Conservation (phyloP, 2,797 vertebrate genomes). For the Miichthys miiuy region DNA sequence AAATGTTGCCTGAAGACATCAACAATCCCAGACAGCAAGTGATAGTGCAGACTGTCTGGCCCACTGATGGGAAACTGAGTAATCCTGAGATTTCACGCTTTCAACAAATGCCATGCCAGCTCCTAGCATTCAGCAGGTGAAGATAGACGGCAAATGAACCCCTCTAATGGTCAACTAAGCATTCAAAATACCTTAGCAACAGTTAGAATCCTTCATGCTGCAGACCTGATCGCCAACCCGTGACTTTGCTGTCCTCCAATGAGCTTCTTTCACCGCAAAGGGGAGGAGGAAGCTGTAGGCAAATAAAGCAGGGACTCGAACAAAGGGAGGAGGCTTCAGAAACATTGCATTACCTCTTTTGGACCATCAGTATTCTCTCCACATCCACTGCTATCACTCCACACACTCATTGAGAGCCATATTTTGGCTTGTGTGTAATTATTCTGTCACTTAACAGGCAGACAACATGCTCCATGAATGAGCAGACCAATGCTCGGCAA, state of each 20-base stretch:
- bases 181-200: conserved; percentile 78
- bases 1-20: conserved; percentile 66
- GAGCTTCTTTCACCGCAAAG: conserved; percentile 58
- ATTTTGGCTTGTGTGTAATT: conserved; percentile 81
- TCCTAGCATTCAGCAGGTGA: conserved; percentile 57
- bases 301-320: conserved; percentile 69
- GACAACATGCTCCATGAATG: conserved; percentile 67
- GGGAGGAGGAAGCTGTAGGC: conserved; percentile 62
- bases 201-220: conserved; percentile 67
- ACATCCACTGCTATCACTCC: conserved; percentile 76
- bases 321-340: conserved; percentile 73
- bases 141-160: conserved; percentile 53
- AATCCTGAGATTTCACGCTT: conserved; percentile 65
- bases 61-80: conserved; percentile 61
- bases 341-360: conserved; percentile 39
- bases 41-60: conserved; percentile 57
- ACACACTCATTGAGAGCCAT: conserved; percentile 61
- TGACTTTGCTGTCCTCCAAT: conserved; percentile 76
- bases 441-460: conserved; percentile 83
- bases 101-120: conserved; percentile 52
- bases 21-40: conserved; percentile 54
- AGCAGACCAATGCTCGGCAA: conserved; percentile 68
- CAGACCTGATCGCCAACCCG: conserved; percentile 53
- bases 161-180: conserved; percentile 56
- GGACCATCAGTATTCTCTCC: conserved; percentile 81